Conservation (phyloP, 2,113 vertebrate genomes). For the Neogale vison region DNA sequence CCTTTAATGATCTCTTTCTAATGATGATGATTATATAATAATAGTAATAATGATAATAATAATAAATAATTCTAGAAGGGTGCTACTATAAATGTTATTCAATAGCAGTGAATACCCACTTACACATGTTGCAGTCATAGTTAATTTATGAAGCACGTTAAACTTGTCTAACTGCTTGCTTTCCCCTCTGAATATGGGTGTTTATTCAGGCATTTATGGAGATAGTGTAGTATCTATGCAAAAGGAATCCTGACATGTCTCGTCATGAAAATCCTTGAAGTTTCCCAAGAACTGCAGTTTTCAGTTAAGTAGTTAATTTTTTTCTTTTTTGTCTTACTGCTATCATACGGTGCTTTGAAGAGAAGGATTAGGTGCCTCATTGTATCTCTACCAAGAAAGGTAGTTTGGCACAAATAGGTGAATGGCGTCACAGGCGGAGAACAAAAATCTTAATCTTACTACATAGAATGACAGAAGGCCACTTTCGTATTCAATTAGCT, state of each 20-base stretch:
- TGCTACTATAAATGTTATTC: not conserved
- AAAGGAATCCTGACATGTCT: not conserved
- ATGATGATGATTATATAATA: not conserved
- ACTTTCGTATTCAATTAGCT: not conserved
- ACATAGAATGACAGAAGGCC: not conserved
- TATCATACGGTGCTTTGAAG: not conserved
- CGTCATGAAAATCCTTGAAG: constrained; percentile 13
- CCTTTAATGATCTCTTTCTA: constrained; percentile 36
- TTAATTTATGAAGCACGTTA: constrained; percentile 37
- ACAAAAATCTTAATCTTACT: not conserved
- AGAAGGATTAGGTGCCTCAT: not conserved
- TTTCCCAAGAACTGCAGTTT: constrained; percentile 10
- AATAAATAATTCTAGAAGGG: not conserved
- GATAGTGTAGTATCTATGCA: not conserved
- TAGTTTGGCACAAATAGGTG: not conserved
- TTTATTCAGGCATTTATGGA: not conserved
- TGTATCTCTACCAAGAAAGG: not conserved
- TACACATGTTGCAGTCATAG: not conserved
- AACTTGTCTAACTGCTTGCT: not conserved
- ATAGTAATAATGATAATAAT: not conserved
- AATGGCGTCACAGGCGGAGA: not conserved
- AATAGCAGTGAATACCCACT: constrained; percentile 5
- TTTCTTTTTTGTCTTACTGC: not conserved
- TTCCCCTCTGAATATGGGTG: not conserved
- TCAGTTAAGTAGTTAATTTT: not conserved